Evolutionary conservation across 2,797 vertebrate species (phyloP).

Genomic region (Melanotaenia pygmaea): DNA sequence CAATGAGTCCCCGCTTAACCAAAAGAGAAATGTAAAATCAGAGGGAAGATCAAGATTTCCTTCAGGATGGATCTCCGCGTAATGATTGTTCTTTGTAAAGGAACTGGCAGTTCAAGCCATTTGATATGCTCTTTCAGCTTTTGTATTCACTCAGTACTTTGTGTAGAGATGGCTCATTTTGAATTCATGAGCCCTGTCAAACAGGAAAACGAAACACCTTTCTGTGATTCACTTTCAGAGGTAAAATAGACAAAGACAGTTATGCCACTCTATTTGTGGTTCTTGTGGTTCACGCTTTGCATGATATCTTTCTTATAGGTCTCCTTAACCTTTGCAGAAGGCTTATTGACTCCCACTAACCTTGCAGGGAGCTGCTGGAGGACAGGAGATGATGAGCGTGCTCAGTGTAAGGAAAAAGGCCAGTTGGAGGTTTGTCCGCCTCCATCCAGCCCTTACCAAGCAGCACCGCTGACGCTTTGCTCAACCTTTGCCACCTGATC

Average conservation of each 20-base stretch:
- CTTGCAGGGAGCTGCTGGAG: conserved; percentile 72
- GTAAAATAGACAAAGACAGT: conserved; percentile 57
- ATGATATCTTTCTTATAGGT: conserved; percentile 71
- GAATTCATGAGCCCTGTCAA: conserved; percentile 61
- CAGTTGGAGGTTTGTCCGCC: conserved; percentile 58
- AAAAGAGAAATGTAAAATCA: conserved; percentile 24
- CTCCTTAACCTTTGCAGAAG: conserved; percentile 77
- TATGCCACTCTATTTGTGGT: conserved; percentile 68
- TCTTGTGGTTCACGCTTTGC: conserved; percentile 64
- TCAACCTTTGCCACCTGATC: conserved; percentile 76
- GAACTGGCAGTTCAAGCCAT: conserved; percentile 28
- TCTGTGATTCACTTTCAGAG: conserved; percentile 59
- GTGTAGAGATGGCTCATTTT: conserved; percentile 59
- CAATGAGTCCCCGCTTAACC: conserved; percentile 19
- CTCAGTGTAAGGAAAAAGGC: conserved; percentile 66
- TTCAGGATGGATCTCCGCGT: conserved; percentile 23
- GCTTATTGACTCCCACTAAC: conserved; percentile 76
- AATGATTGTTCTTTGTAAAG: conserved; percentile 36
- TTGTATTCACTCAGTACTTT: conserved; percentile 45
- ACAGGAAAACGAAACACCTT: conserved; percentile 45
- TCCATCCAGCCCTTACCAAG: conserved; percentile 52
- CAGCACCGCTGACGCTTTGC: conserved; percentile 58
- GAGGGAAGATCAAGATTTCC: conserved; percentile 26
- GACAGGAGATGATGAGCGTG: conserved; percentile 73
- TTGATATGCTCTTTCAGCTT: conserved; percentile 35